Evolutionary conservation across 2,888 invertebrate genomes (phyloP).

Genomic region (Patella depressa): DNA sequence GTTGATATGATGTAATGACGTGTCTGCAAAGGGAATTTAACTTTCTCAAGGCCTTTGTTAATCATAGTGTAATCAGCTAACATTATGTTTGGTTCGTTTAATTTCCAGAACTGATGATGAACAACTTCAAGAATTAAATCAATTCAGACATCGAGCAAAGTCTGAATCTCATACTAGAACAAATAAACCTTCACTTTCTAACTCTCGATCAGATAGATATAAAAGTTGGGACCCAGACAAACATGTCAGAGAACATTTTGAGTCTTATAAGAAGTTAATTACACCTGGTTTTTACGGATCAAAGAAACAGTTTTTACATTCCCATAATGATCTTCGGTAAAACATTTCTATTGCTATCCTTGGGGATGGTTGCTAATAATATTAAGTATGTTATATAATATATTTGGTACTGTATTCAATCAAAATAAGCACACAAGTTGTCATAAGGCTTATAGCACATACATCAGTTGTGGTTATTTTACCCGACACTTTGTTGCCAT

Average conservation of each 20-base stretch:
- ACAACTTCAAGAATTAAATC: conserved; percentile 32
- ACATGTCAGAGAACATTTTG: conserved; percentile 48
- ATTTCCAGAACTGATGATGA: conserved; percentile 56
- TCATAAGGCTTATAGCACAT: no score
- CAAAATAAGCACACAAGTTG: no score
- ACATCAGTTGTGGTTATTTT: no score
- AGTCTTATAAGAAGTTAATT: conserved; percentile 61
- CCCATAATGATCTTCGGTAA: conserved; percentile 51
- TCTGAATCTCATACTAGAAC: conserved; percentile 26
- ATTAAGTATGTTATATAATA: no score
- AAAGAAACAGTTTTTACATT: conserved; percentile 39
- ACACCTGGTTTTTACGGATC: conserved; percentile 60
- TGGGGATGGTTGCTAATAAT: neutral
- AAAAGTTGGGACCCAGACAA: conserved; percentile 36
- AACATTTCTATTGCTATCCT: neutral
- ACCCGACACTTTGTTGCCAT: no score
- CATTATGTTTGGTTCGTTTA: conserved; percentile 7
- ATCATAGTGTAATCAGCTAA: neutral
- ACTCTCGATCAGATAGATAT: conserved; percentile 28
- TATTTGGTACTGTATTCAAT: no score
- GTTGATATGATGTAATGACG: no score
- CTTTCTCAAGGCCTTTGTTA: conserved; percentile 5
- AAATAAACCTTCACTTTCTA: neutral
- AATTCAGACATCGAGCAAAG: conserved; percentile 30
- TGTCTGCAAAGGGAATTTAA: neutral